phyloP scores from a whole-genome alignment of 1,140 invertebrate species.

The Cheumatopsyche charites region DNA sequence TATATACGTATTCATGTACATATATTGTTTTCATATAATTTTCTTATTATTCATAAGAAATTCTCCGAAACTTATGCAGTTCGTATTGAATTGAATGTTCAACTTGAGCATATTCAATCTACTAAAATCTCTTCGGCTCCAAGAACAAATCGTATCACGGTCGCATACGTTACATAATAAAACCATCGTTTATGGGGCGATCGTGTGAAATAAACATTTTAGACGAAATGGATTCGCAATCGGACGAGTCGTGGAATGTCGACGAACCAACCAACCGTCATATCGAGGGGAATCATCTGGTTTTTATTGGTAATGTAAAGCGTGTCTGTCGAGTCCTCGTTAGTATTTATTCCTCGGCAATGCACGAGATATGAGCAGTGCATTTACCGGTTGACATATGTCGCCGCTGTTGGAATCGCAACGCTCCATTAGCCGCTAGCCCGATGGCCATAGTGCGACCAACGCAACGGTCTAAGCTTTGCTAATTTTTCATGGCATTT shows the following conservation, averaged over 20 bases:
- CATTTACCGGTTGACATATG: slow-evolving; percentile 39
- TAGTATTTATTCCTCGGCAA: slow-evolving; percentile 28
- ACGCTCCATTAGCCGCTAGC: slow-evolving; percentile 29
- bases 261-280: not conserved
- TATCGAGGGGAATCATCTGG: not conserved
- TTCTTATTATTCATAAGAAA: too few species aligned
- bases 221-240: not conserved
- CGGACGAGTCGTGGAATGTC: not conserved
- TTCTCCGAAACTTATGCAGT: too few species aligned
- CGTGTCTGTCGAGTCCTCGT: slow-evolving; percentile 25
- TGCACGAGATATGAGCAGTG: slow-evolving; percentile 32
- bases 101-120: too few species aligned
- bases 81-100: too few species aligned
- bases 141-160: too few species aligned
- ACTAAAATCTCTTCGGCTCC: too few species aligned
- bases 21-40: too few species aligned
- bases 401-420: slow-evolving; percentile 30
- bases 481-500: slow-evolving; percentile 10
- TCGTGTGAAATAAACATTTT: too few species aligned
- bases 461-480: slow-evolving; percentile 8
- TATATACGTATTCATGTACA: too few species aligned
- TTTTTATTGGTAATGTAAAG: slow-evolving; percentile 21
- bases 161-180: too few species aligned
- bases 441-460: slow-evolving; percentile 26
- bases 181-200: too few species aligned